Evolutionary conservation across 2,888 invertebrate species (phyloP), one percentile per base, ranked within the genome.

Genomic region (Scaptomyza parva): DNA sequence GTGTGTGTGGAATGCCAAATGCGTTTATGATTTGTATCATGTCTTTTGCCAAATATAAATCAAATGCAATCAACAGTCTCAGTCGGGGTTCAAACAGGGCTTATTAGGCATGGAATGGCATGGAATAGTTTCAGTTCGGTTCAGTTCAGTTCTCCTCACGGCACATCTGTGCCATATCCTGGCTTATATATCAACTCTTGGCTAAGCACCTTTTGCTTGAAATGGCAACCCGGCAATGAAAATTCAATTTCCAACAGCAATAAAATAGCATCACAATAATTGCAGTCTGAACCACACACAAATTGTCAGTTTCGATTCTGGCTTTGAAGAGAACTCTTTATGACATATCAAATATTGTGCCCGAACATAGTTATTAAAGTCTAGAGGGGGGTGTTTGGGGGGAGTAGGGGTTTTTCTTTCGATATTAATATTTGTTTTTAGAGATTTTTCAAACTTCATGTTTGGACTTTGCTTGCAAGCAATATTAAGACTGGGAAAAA

Each of bases 21-120:
- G 79, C 86, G 83, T 88, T 82, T 82, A 86, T 82, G 86, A 88
- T 82, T 82, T 78, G 86, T 79, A 86, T 70, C 76, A 75, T 86
- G 88, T 88, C 70, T 78, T 68, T 65, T 64, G 67, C 66, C 86
- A 86, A 76, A 88, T 83, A 88, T 83, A 83, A 88, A 88, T 83
- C 88, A 83, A 85, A 87, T 85, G 86, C 79, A 78, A 88, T 82
- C 88, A 86, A 70, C 79, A 81, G 81, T 62, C 68, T 58, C 60
- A 75, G 64, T 55, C 58, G 35, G 30, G 51, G 57, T 61, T 64
- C 61, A 70, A n/a, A n/a, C 58, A 50, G 47, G 70, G 80, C 79
- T 76, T 76, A 75, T 61, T 60, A 76, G 50, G 58, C 48, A 70
- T 62, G 55, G 63, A n/a, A n/a, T n/a, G n/a, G n/a, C n/a, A n/a